Conservation (phyloP, 2,113 vertebrate genomes). For the Xiphophorus hellerii region DNA sequence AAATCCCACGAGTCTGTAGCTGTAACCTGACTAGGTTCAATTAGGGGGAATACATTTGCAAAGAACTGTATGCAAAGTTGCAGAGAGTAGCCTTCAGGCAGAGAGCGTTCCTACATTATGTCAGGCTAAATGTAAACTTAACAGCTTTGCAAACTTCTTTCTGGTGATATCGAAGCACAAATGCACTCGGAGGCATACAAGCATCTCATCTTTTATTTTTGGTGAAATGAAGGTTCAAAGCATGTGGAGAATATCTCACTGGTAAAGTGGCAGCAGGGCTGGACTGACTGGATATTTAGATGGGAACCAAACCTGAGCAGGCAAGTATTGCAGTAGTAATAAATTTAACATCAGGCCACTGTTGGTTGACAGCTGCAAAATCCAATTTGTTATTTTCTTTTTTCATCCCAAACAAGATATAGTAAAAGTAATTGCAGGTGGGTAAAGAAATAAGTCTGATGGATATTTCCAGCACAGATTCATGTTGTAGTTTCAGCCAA, state of each 20-base stretch:
- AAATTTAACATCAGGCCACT: no score
- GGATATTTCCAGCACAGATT: neutral
- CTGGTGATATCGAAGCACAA: slow-evolving; percentile 19
- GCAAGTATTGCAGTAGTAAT: no score
- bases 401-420: slow-evolving; percentile 3
- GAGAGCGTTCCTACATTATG: neutral
- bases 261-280: slow-evolving; percentile 31
- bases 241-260: slow-evolving; percentile 35
- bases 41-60: neutral
- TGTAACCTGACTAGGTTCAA: neutral
- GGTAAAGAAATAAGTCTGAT: neutral
- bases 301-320: neutral
- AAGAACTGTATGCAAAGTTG: neutral
- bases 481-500: neutral
- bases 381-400: neutral
- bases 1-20: neutral
- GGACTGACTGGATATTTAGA: neutral
- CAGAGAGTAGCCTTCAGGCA: neutral
- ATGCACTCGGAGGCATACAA: slow-evolving; percentile 23
- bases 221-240: slow-evolving; percentile 16
- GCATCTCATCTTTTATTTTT: slow-evolving; percentile 29
- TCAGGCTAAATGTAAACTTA: slow-evolving; percentile 43
- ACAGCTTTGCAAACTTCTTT: slow-evolving; percentile 23
- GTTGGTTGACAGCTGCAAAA: no score
- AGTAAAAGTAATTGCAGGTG: slow-evolving; percentile 16